Base-by-base conservation (phyloP, 2,888 invertebrate genomes). In the Apamea anceps region DNA sequence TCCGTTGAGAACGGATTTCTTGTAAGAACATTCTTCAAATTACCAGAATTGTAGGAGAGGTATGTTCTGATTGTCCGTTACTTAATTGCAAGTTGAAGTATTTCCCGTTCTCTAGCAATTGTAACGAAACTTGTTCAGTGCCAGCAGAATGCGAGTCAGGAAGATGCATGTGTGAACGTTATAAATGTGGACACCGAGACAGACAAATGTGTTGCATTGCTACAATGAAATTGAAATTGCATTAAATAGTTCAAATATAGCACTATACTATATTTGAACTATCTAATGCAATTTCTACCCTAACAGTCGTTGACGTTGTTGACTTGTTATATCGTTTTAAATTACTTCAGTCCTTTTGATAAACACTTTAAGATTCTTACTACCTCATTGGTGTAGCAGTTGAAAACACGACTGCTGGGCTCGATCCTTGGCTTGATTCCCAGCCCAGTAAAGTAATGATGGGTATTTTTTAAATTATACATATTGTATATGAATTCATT, bases 31-130 rank as follows among this genome's bases (percentile, higher is more conserved):
- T 85, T 71, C 66, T 68, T 85, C 42, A 72, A 74, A 68, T 84
- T 72, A 68, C 60, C 57, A 71, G 66, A 65, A 77, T 67, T 66
- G 65, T 68, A 48, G 78, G 75, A 28, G 63, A 88, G 79, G 76
- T 73, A 70, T 86, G 84, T 78, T 75, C 32, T 75, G 76, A 73
- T 77, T 90, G 86, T 74, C 82, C 77, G 48, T 74, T 84, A 63
- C 66, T 83, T 70, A 80, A 80, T 77, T 86, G 89, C 71, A 79
- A 88, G 28, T 82, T 68, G n/a, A 90, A 90, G 37, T 85, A 87
- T 80, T 87, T 90, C 48, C 70, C 82, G 15, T 71, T 68, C 65
- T 78, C 77, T 48, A 80, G 79, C 51, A 72, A 83, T 45, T 77
- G 82, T 45, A 85, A 82, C 62, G 15, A 85, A 87, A 85, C 71